Conservation (phyloP, 2,113 vertebrate genomes). For the Cichladusa arquata region DNA sequence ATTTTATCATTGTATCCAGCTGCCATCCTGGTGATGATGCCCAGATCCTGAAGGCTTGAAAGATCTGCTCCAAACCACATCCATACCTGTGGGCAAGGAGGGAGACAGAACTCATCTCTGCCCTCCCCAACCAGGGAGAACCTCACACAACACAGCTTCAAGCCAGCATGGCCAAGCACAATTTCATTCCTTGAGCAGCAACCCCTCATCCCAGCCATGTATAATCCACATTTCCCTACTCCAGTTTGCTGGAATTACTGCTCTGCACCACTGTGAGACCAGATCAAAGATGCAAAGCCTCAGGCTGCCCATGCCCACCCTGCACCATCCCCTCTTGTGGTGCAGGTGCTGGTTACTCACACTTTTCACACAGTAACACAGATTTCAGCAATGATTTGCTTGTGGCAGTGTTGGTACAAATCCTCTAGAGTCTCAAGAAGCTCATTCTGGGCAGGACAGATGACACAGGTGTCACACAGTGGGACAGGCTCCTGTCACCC, state of each 20-base stretch:
- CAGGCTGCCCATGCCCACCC: not conserved
- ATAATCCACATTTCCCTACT: not conserved
- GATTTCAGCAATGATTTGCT: not conserved
- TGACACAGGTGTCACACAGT: rapidly evolving
- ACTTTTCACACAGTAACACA: not conserved
- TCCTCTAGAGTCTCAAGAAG: not conserved
- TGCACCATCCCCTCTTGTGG: rapidly evolving
- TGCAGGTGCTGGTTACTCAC: not conserved
- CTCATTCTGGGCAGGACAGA: not conserved
- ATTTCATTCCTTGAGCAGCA: not conserved
- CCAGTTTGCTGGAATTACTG: not conserved
- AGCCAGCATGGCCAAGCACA: rapidly evolving
- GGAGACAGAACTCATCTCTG: not conserved
- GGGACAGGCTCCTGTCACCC: not conserved
- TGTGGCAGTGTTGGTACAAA: rapidly evolving
- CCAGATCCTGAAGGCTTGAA: rapidly evolving
- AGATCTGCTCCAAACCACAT: too few relatives aligned
- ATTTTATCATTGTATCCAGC: not conserved
- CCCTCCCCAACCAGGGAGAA: not conserved
- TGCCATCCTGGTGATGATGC: not conserved
- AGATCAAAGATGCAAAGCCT: not conserved
- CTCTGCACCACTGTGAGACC: not conserved
- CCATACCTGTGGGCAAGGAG: rapidly evolving
- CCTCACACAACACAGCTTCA: not conserved
- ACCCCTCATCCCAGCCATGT: not conserved